Base-by-base conservation (phyloP, 2,797 vertebrate genomes). In the Knipowitschia caucasica region DNA sequence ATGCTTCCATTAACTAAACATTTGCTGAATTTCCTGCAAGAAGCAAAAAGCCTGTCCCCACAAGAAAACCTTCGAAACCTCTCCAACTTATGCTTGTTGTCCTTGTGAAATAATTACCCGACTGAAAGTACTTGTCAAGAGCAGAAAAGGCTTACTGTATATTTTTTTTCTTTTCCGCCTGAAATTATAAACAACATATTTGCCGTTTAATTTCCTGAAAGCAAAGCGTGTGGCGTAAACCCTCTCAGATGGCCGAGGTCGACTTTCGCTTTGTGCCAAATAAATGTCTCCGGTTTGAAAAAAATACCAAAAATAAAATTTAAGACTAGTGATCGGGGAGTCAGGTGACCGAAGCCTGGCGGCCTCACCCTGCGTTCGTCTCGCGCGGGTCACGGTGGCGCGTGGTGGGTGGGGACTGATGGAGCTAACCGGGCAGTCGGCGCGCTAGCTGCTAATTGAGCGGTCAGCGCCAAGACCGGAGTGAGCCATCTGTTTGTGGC, bases 401-500 rank as follows among this genome's bases (percentile, higher is more conserved):
- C 36, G 62, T 30, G 15, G 52, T 56, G 63, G 44, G 56, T 71
- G 73, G 24, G 17, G 69, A 68, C 77, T 77, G 81, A 71, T 47
- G 60, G 57, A 80, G 69, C 75, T 81, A 85, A 81, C 74, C 69
- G 83, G 79, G 86, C 85, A 84, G 84, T 80, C 82, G 69, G 85
- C 83, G 89, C 64, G 85, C 90, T 89, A 89, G 77, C 76, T 45
- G 80, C 89, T 89, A 90, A 89, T 90, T 90, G 88, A 89, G 85
- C 79, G 82, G 81, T 87, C 84, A 80, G 74, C 69, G 87, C 87
- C 88, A 90, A 90, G 86, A 84, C 84, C 77, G 81, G 80, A 87
- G 86, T 80, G 73, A 54, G 84, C 90, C 89, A 91, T 92, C 90
- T 92, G 90, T 86, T 91, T 87, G 86, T 89, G 85, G 81, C 72